A percentile compares a stretch with the other conserved stretches of the same genome.
phyloP scores from a whole-genome alignment of 2,113 vertebrate species.

The Furnarius figulus region DNA sequence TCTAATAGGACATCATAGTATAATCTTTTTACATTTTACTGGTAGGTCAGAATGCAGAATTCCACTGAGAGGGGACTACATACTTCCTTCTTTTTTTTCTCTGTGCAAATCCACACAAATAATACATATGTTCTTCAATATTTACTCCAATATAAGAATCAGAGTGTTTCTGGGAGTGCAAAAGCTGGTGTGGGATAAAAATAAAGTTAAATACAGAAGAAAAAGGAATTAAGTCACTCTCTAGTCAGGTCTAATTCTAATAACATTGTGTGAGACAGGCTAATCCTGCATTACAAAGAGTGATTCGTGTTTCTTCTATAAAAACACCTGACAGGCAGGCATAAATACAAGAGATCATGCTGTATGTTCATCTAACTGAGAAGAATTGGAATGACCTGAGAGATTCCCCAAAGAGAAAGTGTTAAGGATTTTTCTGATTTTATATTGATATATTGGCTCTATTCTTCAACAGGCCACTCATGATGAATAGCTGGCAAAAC shows the following conservation, averaged over 20 bases:
- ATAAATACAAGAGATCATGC: conserved; percentile 17
- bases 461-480: not conserved
- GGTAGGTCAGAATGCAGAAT: conserved; percentile 21
- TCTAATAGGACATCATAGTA: conserved; percentile 50
- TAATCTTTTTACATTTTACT: conserved; percentile 23
- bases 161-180: not conserved
- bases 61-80: not conserved
- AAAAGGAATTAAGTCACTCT: conserved; percentile 11
- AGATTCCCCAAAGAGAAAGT: not conserved
- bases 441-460: not conserved
- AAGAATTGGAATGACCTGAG: not conserved
- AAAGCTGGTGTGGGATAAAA: not conserved
- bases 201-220: conserved; percentile 3
- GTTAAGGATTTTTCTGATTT: conserved; percentile 8
- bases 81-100: not conserved
- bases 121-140: not conserved
- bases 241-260: not conserved
- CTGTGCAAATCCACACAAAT: conserved; percentile 9
- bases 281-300: conserved; percentile 40
- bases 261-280: not conserved
- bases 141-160: not conserved
- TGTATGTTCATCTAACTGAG: not conserved
- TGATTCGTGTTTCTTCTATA: not conserved
- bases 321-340: not conserved
- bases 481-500: not conserved